Conservation (phyloP, 2,797 vertebrate species). For the Anolis apletophallus region DNA sequence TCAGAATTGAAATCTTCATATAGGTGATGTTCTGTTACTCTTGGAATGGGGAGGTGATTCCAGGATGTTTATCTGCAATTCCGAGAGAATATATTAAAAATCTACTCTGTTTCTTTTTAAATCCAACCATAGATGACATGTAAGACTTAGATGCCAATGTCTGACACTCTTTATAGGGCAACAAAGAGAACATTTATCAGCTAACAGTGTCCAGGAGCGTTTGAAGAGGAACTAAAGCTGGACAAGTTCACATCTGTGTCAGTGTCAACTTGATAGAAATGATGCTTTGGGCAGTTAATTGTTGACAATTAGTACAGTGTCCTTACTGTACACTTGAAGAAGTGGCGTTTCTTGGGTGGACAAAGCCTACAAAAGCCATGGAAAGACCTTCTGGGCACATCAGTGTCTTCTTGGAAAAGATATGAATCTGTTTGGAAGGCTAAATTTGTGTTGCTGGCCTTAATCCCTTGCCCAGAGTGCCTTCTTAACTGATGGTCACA, state of each 20-base stretch:
- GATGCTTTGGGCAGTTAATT: conserved; percentile 65
- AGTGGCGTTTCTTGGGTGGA: conserved; percentile 64
- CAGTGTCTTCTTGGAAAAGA: conserved; percentile 64
- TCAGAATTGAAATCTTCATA: too few species aligned
- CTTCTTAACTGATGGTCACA: conserved; percentile 67
- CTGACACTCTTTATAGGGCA: conserved; percentile 63
- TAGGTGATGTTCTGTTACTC: conserved; percentile 15
- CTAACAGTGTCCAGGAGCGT: conserved; percentile 70
- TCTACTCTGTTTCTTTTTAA: conserved; percentile 28
- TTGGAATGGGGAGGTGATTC: conserved; percentile 23
- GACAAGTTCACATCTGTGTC: conserved; percentile 67
- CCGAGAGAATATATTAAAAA: conserved; percentile 44
- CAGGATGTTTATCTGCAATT: not conserved
- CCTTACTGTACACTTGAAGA: conserved; percentile 48
- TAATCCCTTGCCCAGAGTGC: conserved; percentile 70
- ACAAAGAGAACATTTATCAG: conserved; percentile 58
- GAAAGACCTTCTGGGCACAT: conserved; percentile 71
- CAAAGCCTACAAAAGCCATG: conserved; percentile 57
- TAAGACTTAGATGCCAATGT: conserved; percentile 68
- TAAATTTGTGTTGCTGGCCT: conserved; percentile 62
- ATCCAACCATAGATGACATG: conserved; percentile 61
- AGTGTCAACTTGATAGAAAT: conserved; percentile 73
- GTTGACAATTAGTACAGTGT: conserved; percentile 64
- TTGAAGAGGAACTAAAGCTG: conserved; percentile 63
- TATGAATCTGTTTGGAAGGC: conserved; percentile 66